Evolutionary conservation across 2,888 invertebrate species (phyloP), one percentile per base, ranked within the genome.

Genomic region (Agrochola litura): DNA sequence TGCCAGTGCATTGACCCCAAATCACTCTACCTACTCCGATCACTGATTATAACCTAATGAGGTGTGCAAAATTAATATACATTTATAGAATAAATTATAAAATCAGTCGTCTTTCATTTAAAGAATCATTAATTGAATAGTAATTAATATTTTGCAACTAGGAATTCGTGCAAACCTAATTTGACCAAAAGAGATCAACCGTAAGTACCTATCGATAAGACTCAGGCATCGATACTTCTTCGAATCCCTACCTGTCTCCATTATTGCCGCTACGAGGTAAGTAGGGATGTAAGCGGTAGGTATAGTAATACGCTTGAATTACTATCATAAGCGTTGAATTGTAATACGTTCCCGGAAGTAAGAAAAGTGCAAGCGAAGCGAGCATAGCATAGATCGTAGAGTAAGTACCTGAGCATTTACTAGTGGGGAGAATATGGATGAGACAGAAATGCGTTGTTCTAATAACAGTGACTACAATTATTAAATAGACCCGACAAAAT

Each of bases 261-360:
- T 49, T 49, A 12, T 30, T 16, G 56, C 30, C 43, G n/a, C 73
- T 46, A 73, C 30, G 49, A 52, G 4, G 16, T 37, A 49, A 63
- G 43, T 67, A 67, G 41, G 30, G 56, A 9, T 67, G 73, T 56
- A 43, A 64, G 61, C 54, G 49, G 58, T 65, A 46, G 49, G 58
- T 65, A 46, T 19, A n/a, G 10, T 66, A 37, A 19, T 6, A 60
- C 60, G 66, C 65, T 78, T 66, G 46, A 66, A 52, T 58, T 25
- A 37, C 22, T 49, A 25, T 58, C 4, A n/a, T 67, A 37, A 67
- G 43, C 30, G 43, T 60, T n/a, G 10, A 12, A 56, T 19, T 1
- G 25, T 25, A 46, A 74, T 37, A 14, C 1, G 22, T 37, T 46
- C 6, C 22, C 25, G 46, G n/a, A 54, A 63, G 37, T 41, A 56